A percentile compares a stretch with the other conserved stretches of the same genome.
These are phyloP conservation scores for Rhynchophorus ferrugineus DNA, from an alignment of 1,140 invertebrate genomes.

Conservation along the genomic window DNA sequence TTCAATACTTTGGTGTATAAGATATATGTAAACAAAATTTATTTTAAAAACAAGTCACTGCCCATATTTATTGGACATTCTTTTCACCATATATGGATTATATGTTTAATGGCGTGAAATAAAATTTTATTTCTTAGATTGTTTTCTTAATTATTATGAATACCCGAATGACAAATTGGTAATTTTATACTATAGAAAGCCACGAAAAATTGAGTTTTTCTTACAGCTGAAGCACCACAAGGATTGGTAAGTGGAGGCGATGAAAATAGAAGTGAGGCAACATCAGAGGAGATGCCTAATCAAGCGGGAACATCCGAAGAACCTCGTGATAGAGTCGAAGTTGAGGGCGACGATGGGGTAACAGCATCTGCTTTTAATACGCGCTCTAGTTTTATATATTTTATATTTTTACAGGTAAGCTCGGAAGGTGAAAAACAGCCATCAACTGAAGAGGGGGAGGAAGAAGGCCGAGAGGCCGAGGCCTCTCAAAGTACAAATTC, in stretches of 20 bases:
- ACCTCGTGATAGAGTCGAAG: conserved; percentile 21
- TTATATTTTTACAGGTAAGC: conserved; percentile 39
- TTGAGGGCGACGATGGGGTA: conserved; percentile 37
- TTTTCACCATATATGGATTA: no score
- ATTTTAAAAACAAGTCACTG: no score
- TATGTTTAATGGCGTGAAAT: no score
- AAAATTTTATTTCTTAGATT: no score
- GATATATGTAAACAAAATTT: no score
- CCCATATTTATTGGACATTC: no score
- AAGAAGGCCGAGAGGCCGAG: conserved; percentile 63
- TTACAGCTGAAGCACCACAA: conserved; percentile 19
- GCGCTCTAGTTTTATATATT: background rate
- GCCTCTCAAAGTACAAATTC: conserved; percentile 53
- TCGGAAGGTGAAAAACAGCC: conserved; percentile 54
- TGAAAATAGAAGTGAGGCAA: conserved; percentile 32
- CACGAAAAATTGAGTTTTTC: no score
- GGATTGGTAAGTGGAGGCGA: conserved; percentile 25
- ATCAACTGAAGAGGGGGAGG: conserved; percentile 46
- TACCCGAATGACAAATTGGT: no score
- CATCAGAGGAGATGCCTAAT: conserved; percentile 30
- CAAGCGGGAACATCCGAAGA: conserved; percentile 36
- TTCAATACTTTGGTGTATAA: no score
- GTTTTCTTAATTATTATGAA: no score
- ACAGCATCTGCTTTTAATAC: background rate
- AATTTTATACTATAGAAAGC: no score